Percentiles rank a stretch among this genome's conserved stretches.
phyloP scores from a whole-genome alignment of 2,113 vertebrate species.

The Leptobrachium leishanense region DNA sequence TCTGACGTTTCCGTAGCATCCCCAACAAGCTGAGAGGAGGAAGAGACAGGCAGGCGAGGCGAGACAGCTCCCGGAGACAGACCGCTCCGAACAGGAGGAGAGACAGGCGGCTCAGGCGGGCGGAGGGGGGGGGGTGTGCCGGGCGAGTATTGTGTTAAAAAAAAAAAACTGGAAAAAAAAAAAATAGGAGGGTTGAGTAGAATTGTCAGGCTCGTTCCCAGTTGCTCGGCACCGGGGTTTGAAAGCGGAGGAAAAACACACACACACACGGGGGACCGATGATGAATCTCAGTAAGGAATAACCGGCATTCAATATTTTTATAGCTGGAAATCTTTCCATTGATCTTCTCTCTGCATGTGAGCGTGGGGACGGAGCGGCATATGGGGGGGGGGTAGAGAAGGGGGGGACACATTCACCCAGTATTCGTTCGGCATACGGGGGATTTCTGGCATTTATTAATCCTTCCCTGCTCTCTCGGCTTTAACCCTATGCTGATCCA shows the following conservation, averaged over 20 bases:
- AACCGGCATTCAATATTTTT: slow-evolving; percentile 62
- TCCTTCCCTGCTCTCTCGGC: not conserved
- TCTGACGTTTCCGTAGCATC: slow-evolving; percentile 60
- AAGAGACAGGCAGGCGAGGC: slow-evolving; percentile 48
- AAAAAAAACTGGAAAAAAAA: slow-evolving; percentile 41
- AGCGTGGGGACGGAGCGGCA: slow-evolving; percentile 10
- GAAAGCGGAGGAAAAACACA: slow-evolving; percentile 59
- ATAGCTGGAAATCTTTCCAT: slow-evolving; percentile 57
- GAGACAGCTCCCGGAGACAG: slow-evolving; percentile 41
- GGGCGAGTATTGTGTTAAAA: slow-evolving; percentile 47
- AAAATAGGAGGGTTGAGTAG: slow-evolving; percentile 38
- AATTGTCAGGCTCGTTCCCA: slow-evolving; percentile 37
- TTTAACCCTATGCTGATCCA: not conserved
- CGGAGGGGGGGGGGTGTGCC: slow-evolving; percentile 41
- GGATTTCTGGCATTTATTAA: not conserved
- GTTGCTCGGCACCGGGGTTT: slow-evolving; percentile 64
- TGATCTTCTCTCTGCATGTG: slow-evolving; percentile 50
- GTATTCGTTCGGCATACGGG: not conserved
- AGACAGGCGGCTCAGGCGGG: not conserved
- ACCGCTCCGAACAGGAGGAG: slow-evolving; percentile 13
- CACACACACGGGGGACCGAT: slow-evolving; percentile 58
- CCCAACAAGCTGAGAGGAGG: slow-evolving; percentile 59
- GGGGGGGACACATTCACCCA: too few relatives aligned
- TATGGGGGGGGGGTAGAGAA: not conserved
- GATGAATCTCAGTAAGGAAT: slow-evolving; percentile 70